Evolutionary conservation across 2,113 vertebrate species (phyloP).

Genomic region (Hyperopisus bebe): DNA sequence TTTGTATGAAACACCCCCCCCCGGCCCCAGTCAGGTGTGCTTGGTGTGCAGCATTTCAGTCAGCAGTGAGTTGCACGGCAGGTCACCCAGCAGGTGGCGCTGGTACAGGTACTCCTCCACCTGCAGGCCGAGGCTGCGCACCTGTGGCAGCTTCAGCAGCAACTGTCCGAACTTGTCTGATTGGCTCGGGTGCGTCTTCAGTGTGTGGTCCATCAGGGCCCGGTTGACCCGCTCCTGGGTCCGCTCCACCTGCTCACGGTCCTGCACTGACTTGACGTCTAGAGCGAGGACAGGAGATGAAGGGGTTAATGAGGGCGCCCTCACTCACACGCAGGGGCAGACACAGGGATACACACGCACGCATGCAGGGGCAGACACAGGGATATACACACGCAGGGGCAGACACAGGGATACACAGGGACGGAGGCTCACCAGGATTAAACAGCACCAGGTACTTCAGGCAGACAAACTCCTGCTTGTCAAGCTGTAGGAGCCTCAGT

Average conservation of each 20-base stretch:
- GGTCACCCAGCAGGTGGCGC: slow-evolving; percentile 68
- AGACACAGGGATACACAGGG: background rate
- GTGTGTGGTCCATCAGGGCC: slow-evolving; percentile 67
- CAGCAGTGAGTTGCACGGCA: slow-evolving; percentile 70
- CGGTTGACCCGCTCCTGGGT: slow-evolving; percentile 68
- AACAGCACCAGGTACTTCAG: slow-evolving; percentile 5
- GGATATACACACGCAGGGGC: background rate
- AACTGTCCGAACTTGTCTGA: slow-evolving; percentile 70
- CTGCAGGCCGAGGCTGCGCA: slow-evolving; percentile 69
- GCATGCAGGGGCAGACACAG: background rate
- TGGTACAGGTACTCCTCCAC: slow-evolving; percentile 72
- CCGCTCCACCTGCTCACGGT: slow-evolving; percentile 60
- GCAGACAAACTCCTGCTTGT: slow-evolving; percentile 28
- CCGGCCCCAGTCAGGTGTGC: slow-evolving; percentile 46
- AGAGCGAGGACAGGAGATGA: slow-evolving; percentile 2
- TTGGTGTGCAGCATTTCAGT: slow-evolving; percentile 72
- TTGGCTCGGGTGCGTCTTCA: slow-evolving; percentile 52
- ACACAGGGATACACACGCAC: background rate
- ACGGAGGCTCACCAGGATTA: background rate
- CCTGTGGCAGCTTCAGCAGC: slow-evolving; percentile 65
- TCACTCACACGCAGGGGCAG: background rate
- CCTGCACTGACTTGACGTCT: slow-evolving; percentile 67
- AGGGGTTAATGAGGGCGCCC: background rate
- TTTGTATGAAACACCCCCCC: background rate
- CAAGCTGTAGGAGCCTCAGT: slow-evolving; percentile 60